Evolutionary conservation across 2,797 vertebrate species (phyloP).

Genomic region (Danio albolineatus): DNA sequence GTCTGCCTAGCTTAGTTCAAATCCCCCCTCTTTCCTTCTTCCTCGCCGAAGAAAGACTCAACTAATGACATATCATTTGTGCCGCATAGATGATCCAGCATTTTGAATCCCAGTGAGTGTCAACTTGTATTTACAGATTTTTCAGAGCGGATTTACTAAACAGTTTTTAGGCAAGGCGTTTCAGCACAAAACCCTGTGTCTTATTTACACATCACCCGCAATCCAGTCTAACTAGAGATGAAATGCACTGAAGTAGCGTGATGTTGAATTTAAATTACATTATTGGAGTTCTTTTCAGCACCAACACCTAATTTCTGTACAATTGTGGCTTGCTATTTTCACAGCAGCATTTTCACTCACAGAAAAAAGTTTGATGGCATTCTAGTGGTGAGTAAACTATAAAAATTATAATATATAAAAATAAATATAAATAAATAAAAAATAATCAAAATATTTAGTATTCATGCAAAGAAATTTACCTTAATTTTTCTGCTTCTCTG

Average conservation of each 20-base stretch:
- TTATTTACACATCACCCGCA: not conserved
- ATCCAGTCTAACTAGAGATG: not conserved
- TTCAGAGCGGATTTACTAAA: not conserved
- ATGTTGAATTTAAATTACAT: not conserved
- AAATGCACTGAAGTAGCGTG: not conserved
- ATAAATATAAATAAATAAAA: too few species aligned
- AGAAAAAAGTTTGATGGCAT: too few species aligned
- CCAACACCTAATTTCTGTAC: too few species aligned
- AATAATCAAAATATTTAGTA: too few species aligned
- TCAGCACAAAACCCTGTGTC: not conserved
- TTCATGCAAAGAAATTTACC: too few species aligned
- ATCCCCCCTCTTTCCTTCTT: conserved; percentile 10
- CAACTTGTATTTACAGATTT: conserved; percentile 30
- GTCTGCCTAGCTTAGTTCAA: conserved; percentile 18
- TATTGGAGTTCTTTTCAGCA: not conserved
- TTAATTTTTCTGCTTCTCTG: too few species aligned
- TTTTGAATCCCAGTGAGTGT: conserved; percentile 25
- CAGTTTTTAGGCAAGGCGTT: not conserved
- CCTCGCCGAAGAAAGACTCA: not conserved
- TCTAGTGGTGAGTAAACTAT: too few species aligned
- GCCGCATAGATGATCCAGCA: conserved; percentile 27
- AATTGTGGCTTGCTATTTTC: too few species aligned
- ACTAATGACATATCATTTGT: conserved; percentile 35
- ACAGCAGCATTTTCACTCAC: too few species aligned
- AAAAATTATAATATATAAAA: too few species aligned